phyloP scores from a whole-genome alignment of 2,797 vertebrate species.

The Typhlichthys eigenmanni region DNA sequence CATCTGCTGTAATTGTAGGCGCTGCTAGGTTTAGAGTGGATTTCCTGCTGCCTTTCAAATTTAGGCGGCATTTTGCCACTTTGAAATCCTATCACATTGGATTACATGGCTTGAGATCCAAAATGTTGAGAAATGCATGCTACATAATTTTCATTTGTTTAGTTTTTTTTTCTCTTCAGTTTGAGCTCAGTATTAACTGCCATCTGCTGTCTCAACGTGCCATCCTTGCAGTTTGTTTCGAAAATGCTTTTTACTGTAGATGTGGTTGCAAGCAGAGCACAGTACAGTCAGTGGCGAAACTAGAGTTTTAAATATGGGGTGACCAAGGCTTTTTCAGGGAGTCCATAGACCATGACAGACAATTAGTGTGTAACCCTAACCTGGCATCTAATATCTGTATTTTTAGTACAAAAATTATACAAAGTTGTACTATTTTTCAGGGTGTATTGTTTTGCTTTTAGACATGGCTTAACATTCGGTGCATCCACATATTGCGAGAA shows the following conservation, averaged over 20 bases:
- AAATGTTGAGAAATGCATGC: constrained; percentile 21
- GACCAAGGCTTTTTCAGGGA: no score
- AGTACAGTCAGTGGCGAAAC: not conserved
- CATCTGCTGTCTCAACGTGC: constrained; percentile 40
- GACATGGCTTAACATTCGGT: no score
- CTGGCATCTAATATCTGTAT: no score
- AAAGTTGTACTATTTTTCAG: no score
- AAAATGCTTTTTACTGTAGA: constrained; percentile 33
- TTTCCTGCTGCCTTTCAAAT: constrained; percentile 69
- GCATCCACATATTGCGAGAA: no score
- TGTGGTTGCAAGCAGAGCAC: constrained; percentile 20
- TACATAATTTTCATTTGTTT: constrained; percentile 12
- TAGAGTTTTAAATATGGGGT: no score
- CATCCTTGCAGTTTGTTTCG: constrained; percentile 28
- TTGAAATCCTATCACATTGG: constrained; percentile 68
- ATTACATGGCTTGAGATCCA: constrained; percentile 68
- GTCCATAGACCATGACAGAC: no score
- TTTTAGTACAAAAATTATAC: no score
- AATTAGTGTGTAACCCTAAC: no score
- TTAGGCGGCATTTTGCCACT: constrained; percentile 61
- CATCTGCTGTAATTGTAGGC: constrained; percentile 54
- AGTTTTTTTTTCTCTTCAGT: constrained; percentile 34
- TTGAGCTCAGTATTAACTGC: constrained; percentile 43
- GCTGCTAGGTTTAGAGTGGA: constrained; percentile 58
- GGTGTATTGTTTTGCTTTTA: no score